phyloP scores from a whole-genome alignment of 2,113 vertebrate genomes.

The Poeciliopsis prolifica region DNA sequence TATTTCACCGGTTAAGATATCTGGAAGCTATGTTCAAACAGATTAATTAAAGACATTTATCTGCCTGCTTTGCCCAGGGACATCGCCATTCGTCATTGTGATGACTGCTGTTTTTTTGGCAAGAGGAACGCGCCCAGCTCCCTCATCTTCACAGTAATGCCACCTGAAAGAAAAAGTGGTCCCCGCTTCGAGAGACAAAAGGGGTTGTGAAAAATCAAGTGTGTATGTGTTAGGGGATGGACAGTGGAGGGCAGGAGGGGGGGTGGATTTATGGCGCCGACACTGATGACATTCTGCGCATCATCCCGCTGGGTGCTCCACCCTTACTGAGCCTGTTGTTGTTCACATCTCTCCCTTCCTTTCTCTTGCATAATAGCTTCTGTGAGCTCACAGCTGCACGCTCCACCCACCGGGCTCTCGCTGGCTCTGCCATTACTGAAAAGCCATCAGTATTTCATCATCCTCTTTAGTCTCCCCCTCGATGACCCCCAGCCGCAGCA shows the following conservation, averaged over 20 bases:
- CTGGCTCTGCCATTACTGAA: conserved; percentile 72
- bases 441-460: conserved; percentile 79
- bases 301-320: conserved; percentile 48
- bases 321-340: conserved; percentile 63
- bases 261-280: conserved; percentile 47
- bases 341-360: conserved; percentile 42
- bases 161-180: conserved; percentile 26
- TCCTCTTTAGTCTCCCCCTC: conserved; percentile 58
- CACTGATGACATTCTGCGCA: conserved; percentile 54
- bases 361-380: conserved; percentile 79
- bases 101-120: conserved; percentile 51
- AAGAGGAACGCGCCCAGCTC: conserved; percentile 8
- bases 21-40: conserved; percentile 36
- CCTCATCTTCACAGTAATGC: conserved; percentile 20
- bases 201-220: conserved; percentile 33
- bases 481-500: conserved; percentile 48
- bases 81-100: conserved; percentile 63
- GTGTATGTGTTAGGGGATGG: not conserved
- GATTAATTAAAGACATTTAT: conserved; percentile 74
- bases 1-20: conserved; percentile 64
- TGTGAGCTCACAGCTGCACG: conserved; percentile 70
- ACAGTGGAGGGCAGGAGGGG: not conserved
- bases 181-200: conserved; percentile 51
- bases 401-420: conserved; percentile 55
- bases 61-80: conserved; percentile 55